Evolutionary conservation across 2,888 invertebrate species (phyloP).

Genomic region (Pachymerium ferrugineum): DNA sequence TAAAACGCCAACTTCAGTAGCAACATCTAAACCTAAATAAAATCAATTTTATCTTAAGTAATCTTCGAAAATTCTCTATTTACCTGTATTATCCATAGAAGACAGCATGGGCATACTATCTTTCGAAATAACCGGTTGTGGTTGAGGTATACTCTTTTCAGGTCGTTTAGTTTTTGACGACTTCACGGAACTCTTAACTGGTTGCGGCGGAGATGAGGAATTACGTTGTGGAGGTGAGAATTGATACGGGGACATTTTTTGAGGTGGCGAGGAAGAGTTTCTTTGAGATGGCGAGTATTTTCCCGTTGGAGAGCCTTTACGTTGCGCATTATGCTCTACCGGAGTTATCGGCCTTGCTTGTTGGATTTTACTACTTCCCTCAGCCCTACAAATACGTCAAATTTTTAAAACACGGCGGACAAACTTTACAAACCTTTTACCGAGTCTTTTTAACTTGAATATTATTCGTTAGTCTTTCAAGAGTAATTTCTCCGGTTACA

Average conservation of each 20-base stretch:
- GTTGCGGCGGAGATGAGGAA: constrained; percentile 31
- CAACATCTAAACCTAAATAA: constrained; percentile 29
- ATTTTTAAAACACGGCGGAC: constrained; percentile 14
- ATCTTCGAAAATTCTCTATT: not conserved
- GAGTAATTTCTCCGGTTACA: constrained; percentile 83
- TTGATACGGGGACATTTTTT: constrained; percentile 52
- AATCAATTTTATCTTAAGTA: not conserved
- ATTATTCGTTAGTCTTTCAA: constrained; percentile 85
- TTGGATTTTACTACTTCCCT: constrained; percentile 39
- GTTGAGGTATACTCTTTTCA: constrained; percentile 30
- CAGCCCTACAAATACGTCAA: constrained; percentile 37
- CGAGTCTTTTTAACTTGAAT: constrained; percentile 89
- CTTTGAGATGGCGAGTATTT: constrained; percentile 37
- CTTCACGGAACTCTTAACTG: not conserved
- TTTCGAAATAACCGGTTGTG: not conserved
- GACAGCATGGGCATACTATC: constrained; percentile 18
- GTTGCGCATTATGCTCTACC: constrained; percentile 52
- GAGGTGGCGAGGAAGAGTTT: constrained; percentile 56
- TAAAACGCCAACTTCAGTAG: constrained; percentile 39
- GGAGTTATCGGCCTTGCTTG: constrained; percentile 37
- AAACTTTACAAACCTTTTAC: constrained; percentile 48
- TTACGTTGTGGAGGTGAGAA: constrained; percentile 38
- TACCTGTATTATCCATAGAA: not conserved
- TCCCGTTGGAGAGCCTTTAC: constrained; percentile 55
- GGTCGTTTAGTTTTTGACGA: constrained; percentile 31